phyloP scores from a whole-genome alignment of 92 coral and sea anemone genomes.

The Zoanthus sociatus region DNA sequence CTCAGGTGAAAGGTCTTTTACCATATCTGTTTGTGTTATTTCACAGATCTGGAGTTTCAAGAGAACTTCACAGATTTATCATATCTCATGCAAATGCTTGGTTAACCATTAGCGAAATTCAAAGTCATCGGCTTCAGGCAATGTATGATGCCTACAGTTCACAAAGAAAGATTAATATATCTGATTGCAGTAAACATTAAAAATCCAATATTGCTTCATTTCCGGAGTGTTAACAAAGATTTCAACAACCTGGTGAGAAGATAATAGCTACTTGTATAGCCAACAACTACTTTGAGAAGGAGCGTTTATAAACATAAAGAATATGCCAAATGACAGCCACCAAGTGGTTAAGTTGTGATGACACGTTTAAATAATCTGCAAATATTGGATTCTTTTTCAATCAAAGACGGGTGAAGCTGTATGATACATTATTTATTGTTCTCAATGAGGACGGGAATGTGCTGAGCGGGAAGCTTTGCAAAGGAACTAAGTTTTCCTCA shows the following conservation, averaged over 20 bases:
- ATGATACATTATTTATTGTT: slow-evolving; percentile 56
- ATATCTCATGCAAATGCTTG: background rate
- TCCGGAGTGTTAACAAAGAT: slow-evolving; percentile 51
- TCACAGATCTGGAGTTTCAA: slow-evolving; percentile 24
- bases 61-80: background rate
- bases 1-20: slow-evolving; percentile 12
- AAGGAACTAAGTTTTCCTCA: slow-evolving; percentile 31
- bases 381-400: slow-evolving; percentile 56
- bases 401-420: slow-evolving; percentile 48
- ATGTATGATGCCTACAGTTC: background rate
- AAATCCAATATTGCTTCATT: slow-evolving; percentile 14
- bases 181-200: background rate
- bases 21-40: slow-evolving; percentile 37
- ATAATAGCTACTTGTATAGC: background rate
- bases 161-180: background rate
- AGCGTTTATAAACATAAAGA: slow-evolving; percentile 43
- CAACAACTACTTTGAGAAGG: slow-evolving; percentile 31
- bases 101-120: slow-evolving; percentile 58
- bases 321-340: slow-evolving; percentile 65
- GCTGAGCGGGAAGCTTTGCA: slow-evolving; percentile 40
- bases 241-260: background rate
- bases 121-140: background rate
- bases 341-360: slow-evolving; percentile 51
- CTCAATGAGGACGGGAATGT: slow-evolving; percentile 56
- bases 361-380: slow-evolving; percentile 32